phyloP scores from a whole-genome alignment of 2,888 invertebrate species.

The Syritta pipiens region DNA sequence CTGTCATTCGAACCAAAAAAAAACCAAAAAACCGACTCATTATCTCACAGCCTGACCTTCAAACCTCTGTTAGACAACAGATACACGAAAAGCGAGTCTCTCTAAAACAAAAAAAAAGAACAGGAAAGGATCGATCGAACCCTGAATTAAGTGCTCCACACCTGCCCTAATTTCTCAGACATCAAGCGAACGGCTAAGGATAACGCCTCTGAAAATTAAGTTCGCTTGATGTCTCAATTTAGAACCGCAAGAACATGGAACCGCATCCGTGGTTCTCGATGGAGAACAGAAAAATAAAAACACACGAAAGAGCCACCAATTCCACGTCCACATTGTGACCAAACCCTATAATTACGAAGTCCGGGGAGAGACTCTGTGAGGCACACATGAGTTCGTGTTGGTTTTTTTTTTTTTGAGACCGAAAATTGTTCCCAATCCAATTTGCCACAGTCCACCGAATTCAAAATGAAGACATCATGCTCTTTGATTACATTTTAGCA shows the following conservation, averaged over 20 bases:
- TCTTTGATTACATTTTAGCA: conserved; percentile 65
- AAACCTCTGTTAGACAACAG: neutral
- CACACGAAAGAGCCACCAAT: conserved; percentile 52
- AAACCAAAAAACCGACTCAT: too few species aligned
- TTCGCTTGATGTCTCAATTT: conserved; percentile 65
- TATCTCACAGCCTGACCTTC: conserved; percentile 45
- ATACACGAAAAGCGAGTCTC: neutral
- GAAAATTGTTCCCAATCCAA: conserved; percentile 66
- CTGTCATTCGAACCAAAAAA: conserved; percentile 31
- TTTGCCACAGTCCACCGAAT: conserved; percentile 64
- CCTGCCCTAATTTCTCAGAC: conserved; percentile 61
- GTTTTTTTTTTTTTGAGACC: conserved; percentile 23
- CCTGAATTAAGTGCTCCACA: conserved; percentile 65
- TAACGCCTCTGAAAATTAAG: conserved; percentile 65
- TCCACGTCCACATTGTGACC: conserved; percentile 33
- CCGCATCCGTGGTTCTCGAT: too few species aligned
- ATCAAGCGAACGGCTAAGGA: conserved; percentile 52
- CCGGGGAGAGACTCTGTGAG: conserved; percentile 16
- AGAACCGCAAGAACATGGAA: conserved; percentile 28
- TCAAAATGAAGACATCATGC: conserved; percentile 69
- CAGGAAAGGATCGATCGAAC: conserved; percentile 57
- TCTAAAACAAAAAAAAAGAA: conserved; percentile 32
- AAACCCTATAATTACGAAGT: conserved; percentile 61
- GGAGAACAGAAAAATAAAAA: conserved; percentile 13
- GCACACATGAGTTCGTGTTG: conserved; percentile 29